phyloP scores from a whole-genome alignment of 2,888 invertebrate genomes.

The Chrysina gloriosa region DNA sequence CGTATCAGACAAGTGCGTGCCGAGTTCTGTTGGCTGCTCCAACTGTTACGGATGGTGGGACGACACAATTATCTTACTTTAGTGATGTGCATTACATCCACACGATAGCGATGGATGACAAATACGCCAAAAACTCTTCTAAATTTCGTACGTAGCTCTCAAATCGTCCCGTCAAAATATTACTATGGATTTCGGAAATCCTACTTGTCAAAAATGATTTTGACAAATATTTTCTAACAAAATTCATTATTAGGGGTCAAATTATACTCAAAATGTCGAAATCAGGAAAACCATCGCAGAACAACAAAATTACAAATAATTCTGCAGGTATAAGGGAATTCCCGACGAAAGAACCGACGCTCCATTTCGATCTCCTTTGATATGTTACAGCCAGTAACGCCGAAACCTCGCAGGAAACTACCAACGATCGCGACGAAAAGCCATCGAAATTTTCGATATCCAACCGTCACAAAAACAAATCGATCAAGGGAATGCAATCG shows the following conservation, averaged over 20 bases:
- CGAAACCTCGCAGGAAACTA: conserved; percentile 29
- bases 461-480: conserved; percentile 33
- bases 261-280: conserved; percentile 43
- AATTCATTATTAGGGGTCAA: conserved; percentile 27
- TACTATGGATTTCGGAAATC: not conserved
- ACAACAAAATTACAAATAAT: conserved; percentile 43
- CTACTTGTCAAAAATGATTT: conserved; percentile 32
- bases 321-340: conserved; percentile 31
- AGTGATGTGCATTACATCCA: too few species aligned
- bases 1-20: too few species aligned
- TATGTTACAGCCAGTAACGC: conserved; percentile 32
- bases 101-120: too few species aligned
- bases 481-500: conserved; percentile 39
- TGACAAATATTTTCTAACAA: conserved; percentile 32
- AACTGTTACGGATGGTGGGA: too few species aligned
- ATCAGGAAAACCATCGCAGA: conserved; percentile 43
- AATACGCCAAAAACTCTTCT: too few species aligned
- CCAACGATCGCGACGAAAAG: conserved; percentile 36
- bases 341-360: not conserved
- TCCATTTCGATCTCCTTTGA: not conserved
- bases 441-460: conserved; percentile 11
- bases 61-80: too few species aligned
- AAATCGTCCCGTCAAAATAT: too few species aligned
- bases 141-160: too few species aligned
- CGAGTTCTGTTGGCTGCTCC: too few species aligned